phyloP scores from a whole-genome alignment of 1,140 invertebrate genomes.

The Arion vulgaris region DNA sequence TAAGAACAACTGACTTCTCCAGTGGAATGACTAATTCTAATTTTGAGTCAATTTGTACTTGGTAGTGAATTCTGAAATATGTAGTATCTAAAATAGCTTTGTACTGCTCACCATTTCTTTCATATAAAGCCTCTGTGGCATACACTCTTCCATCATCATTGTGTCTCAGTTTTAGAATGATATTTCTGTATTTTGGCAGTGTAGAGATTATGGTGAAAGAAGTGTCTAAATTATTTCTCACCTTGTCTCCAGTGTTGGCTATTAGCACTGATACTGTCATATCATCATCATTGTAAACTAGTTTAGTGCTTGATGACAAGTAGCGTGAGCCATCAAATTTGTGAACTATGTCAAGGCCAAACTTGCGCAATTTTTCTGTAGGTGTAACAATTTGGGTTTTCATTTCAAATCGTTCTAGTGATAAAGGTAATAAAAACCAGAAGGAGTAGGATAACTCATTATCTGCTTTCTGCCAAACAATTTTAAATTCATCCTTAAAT shows the following conservation, averaged over 20 bases:
- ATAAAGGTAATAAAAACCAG: not conserved
- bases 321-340: conserved; percentile 24
- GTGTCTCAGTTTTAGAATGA: conserved; percentile 29
- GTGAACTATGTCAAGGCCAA: conserved; percentile 7
- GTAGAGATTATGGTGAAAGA: conserved; percentile 18
- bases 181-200: not conserved
- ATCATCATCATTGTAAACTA: conserved; percentile 18
- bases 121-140: conserved; percentile 6
- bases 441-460: conserved; percentile 23
- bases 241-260: conserved; percentile 78
- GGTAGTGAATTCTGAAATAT: conserved; percentile 1
- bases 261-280: not conserved
- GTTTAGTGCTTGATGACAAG: not conserved
- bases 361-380: not conserved
- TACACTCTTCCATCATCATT: conserved; percentile 7
- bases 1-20: not conserved
- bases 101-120: conserved; percentile 37
- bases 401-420: conserved; percentile 27
- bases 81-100: conserved; percentile 38
- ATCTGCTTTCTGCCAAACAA: conserved; percentile 14
- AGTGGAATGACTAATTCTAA: conserved; percentile 1
- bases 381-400: conserved; percentile 5
- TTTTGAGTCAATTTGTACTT: conserved; percentile 1
- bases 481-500: conserved; percentile 16
- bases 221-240: conserved; percentile 43